A percentile compares a stretch with the other conserved stretches of the same genome.
phyloP scores from a whole-genome alignment of 2,797 vertebrate species.

The Calcarius lapponicus region DNA sequence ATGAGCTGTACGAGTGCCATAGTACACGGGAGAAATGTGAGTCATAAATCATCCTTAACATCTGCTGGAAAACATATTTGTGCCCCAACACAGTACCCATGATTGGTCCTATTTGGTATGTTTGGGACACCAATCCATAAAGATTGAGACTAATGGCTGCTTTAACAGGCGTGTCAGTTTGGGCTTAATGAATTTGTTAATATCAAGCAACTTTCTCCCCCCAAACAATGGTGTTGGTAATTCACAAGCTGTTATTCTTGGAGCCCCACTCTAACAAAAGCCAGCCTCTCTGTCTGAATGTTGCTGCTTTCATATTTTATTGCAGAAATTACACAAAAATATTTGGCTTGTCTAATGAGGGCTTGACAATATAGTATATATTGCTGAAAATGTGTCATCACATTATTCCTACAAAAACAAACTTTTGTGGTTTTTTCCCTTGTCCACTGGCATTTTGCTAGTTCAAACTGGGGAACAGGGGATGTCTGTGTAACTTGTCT shows the following conservation, averaged over 20 bases:
- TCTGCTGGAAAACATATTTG: background rate
- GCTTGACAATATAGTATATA: conserved; percentile 69
- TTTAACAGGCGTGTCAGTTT: conserved; percentile 10
- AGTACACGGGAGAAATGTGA: conserved; percentile 44
- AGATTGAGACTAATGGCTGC: background rate
- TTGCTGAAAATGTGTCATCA: conserved; percentile 74
- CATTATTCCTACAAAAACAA: conserved; percentile 76
- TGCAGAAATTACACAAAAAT: conserved; percentile 79
- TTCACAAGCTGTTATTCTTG: conserved; percentile 76
- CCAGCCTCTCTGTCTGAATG: conserved; percentile 62
- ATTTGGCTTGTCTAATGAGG: conserved; percentile 74
- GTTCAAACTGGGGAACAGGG: conserved; percentile 44
- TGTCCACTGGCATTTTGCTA: conserved; percentile 67
- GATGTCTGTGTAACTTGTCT: conserved; percentile 33
- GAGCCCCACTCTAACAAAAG: conserved; percentile 62
- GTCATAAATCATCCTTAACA: conserved; percentile 58
- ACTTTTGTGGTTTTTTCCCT: background rate
- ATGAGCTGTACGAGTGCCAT: conserved; percentile 32
- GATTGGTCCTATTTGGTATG: background rate
- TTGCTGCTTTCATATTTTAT: conserved; percentile 73
- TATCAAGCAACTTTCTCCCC: conserved; percentile 40
- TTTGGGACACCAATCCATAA: background rate
- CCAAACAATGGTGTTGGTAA: conserved; percentile 66
- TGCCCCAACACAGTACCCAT: background rate
- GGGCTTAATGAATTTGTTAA: conserved; percentile 54